Conservation (phyloP, 2,888 invertebrate species). For the Leptothorax acervorum region DNA sequence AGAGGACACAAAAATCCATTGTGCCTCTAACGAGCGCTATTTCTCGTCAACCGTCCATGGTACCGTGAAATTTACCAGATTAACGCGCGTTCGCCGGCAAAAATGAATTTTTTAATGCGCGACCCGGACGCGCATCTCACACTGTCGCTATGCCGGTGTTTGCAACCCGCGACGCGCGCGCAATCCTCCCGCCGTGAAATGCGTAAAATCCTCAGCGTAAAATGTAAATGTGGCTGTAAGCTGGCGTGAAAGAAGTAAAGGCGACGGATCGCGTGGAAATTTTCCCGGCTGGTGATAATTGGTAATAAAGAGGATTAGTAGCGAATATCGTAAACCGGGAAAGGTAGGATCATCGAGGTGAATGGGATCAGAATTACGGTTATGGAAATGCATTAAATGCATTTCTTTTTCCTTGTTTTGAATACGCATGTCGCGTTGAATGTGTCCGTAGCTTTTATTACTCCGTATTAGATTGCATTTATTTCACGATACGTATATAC, state of each 20-base stretch:
- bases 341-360: background rate
- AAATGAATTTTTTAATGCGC: conserved; percentile 52
- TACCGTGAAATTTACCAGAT: conserved; percentile 45
- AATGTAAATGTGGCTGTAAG: conserved; percentile 50
- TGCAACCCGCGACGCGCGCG: conserved; percentile 33
- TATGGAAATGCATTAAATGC: conserved; percentile 13
- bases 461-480: background rate
- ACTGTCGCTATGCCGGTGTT: background rate
- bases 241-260: conserved; percentile 27
- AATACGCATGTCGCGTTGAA: background rate
- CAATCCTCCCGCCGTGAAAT: conserved; percentile 39
- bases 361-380: conserved; percentile 24
- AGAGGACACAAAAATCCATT: conserved; percentile 36
- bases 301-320: conserved; percentile 45
- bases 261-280: conserved; percentile 28
- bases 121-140: conserved; percentile 27
- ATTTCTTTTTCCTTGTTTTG: background rate
- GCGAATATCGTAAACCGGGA: conserved; percentile 29
- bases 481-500: background rate
- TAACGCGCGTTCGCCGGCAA: conserved; percentile 33
- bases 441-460: background rate
- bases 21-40: conserved; percentile 44
- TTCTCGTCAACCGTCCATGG: conserved; percentile 42
- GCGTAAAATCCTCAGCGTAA: conserved; percentile 47
- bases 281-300: conserved; percentile 48